Evolutionary conservation across 2,113 vertebrate genomes (phyloP).

Genomic region (Peromyscus maniculatus): DNA sequence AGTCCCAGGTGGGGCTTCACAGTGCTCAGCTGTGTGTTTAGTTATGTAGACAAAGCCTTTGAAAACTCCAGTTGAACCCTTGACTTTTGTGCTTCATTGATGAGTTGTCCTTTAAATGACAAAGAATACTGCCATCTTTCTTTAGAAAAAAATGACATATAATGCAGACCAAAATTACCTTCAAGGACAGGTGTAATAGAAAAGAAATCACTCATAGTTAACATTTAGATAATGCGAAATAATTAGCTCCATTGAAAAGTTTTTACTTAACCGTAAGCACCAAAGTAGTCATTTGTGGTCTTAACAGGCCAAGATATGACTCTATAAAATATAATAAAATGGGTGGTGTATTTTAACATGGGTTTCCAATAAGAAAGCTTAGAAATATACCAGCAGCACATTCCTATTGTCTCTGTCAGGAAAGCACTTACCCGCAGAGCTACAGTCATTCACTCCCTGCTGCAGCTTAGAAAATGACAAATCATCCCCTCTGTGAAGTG

Average conservation of each 20-base stretch:
- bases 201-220: constrained; percentile 48
- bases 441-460: background rate
- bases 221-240: constrained; percentile 53
- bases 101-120: constrained; percentile 57
- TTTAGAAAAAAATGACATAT: constrained; percentile 42
- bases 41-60: constrained; percentile 50
- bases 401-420: background rate
- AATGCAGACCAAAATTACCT: constrained; percentile 29
- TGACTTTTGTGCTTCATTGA: background rate
- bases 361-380: constrained; percentile 38
- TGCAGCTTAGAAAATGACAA: background rate
- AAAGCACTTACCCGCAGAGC: background rate
- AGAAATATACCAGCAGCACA: background rate
- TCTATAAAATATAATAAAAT: constrained; percentile 40
- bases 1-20: background rate
- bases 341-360: constrained; percentile 26
- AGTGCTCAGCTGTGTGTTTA: background rate
- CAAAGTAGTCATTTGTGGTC: constrained; percentile 23
- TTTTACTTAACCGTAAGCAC: constrained; percentile 30
- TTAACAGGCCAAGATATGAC: constrained; percentile 20
- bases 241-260: constrained; percentile 37
- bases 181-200: constrained; percentile 6
- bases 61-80: constrained; percentile 30
- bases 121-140: constrained; percentile 4
- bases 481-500: background rate